A percentile compares a stretch with the other conserved stretches of the same genome.
These are phyloP conservation scores for Didymodactylos carnosus DNA, from an alignment of 2,888 invertebrate genomes.

Conservation along the genomic window DNA sequence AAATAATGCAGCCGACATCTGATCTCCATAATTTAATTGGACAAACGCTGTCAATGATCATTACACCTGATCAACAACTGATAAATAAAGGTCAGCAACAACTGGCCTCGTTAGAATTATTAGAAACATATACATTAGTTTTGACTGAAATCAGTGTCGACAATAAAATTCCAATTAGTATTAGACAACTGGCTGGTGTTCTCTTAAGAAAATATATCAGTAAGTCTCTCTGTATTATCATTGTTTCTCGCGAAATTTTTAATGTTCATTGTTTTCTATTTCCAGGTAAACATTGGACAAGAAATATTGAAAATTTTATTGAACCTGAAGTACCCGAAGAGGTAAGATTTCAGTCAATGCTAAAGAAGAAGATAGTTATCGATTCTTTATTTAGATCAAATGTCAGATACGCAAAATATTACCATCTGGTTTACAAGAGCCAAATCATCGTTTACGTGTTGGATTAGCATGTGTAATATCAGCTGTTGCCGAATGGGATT, in stretches of 20 bases:
- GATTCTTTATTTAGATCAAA: slow-evolving; percentile 36
- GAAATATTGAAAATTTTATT: slow-evolving; percentile 40
- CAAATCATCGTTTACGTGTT: slow-evolving; percentile 47
- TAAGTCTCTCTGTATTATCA: too few relatives aligned
- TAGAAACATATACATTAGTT: slow-evolving; percentile 13
- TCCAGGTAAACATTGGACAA: slow-evolving; percentile 49
- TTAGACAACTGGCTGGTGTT: slow-evolving; percentile 51
- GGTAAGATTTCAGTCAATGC: slow-evolving; percentile 21
- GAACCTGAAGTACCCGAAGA: slow-evolving; percentile 40
- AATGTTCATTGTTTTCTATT: too few relatives aligned
- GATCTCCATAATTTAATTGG: background rate
- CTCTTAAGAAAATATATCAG: slow-evolving; percentile 52
- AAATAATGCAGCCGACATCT: background rate
- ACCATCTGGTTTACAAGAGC: slow-evolving; percentile 46
- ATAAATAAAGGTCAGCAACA: background rate
- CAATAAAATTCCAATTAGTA: slow-evolving; percentile 41
- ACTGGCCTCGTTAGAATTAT: background rate
- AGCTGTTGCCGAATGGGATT: slow-evolving; percentile 51
- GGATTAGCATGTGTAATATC: slow-evolving; percentile 52
- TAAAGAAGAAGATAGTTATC: background rate
- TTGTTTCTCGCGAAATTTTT: too few relatives aligned
- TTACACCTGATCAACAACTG: background rate
- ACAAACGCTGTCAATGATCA: background rate
- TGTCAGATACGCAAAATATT: slow-evolving; percentile 45
- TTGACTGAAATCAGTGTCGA: slow-evolving; percentile 49